These are phyloP conservation scores for Lophius americanus DNA, from an alignment of 2,797 vertebrate genomes.

Conservation along the genomic window DNA sequence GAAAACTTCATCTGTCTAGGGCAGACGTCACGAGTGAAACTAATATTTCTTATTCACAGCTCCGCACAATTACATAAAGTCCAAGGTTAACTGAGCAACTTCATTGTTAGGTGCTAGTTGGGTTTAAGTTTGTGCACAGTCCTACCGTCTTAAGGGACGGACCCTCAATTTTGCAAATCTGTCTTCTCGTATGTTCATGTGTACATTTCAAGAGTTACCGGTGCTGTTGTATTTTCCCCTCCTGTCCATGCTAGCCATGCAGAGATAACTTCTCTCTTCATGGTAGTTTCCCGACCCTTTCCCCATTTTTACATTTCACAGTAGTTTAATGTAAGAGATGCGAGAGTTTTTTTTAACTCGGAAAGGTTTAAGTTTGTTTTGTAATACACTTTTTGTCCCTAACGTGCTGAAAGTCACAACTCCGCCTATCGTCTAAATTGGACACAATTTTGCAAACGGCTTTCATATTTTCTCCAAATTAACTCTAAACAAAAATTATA, in stretches of 20 bases:
- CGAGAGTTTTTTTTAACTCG: too few species aligned
- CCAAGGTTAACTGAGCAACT: slow-evolving; percentile 65
- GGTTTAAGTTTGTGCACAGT: slow-evolving; percentile 21
- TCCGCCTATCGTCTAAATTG: too few species aligned
- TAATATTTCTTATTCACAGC: background rate
- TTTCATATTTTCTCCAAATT: too few species aligned
- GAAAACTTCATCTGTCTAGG: slow-evolving; percentile 98
- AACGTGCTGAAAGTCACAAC: too few species aligned
- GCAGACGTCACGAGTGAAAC: slow-evolving; percentile 25
- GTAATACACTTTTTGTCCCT: too few species aligned
- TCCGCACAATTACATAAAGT: background rate
- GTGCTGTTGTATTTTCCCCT: background rate
- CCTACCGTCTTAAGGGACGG: slow-evolving; percentile 33
- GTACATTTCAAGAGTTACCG: background rate
- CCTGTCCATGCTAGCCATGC: background rate
- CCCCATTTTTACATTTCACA: too few species aligned
- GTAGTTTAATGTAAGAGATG: too few species aligned
- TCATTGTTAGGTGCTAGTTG: slow-evolving; percentile 1
- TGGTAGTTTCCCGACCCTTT: too few species aligned
- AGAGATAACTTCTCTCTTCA: background rate
- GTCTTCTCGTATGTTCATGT: background rate
- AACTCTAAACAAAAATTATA: too few species aligned
- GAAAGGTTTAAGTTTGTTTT: too few species aligned
- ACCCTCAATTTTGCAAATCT: slow-evolving; percentile 7
- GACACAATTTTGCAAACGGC: too few species aligned